Evolutionary conservation across 2,888 invertebrate species (phyloP), one percentile per base, ranked within the genome.

Genomic region (Atrina japonica): DNA sequence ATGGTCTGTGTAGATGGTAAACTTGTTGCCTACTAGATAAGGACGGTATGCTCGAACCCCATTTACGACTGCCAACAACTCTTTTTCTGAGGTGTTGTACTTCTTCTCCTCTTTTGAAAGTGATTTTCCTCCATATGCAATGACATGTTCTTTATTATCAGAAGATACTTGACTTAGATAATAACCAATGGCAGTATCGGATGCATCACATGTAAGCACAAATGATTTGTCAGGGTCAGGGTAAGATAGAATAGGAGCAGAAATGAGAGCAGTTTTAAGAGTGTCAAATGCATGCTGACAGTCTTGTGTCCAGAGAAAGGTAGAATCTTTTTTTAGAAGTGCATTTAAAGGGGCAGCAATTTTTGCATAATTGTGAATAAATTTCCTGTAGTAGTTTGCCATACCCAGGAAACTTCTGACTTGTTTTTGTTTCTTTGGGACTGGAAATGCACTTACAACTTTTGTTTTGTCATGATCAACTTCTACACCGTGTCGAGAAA

Each of bases 51-150:
- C 50, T 21, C 21, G 18, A 18, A 50, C 50, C 14, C 50, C 61
- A 58, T n/a, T 16, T 1, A 70, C 41, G 3, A 65, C 64, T 18
- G 64, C 58, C 1, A 63, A 23, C 23, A 63, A 50, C 41, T 70
- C 70, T 43, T 70, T 70, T 43, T 64, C 18, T 6, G 58, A 64
- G 3, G 52, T 61, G 21, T 52, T 64, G 52, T 65, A 64, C 5
- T 23, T 29, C 21, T 43, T 11, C 27, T 68, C 61, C 25, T 68
- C 60, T 25, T 55, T 55, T 23, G 29, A 59, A 16, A 72, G 16
- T 2, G 52, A 18, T 35, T 63, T 72, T 30, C 66, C 67, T 14
- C 35, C 27, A 52, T 72, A 72, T 1, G 63, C 49, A n/a, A 72
- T 58, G 1, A 72, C 67, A 25, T 29, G 25, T 21, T 70, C 70